phyloP scores from a whole-genome alignment of 2,113 vertebrate genomes.

The Nibea albiflora region DNA sequence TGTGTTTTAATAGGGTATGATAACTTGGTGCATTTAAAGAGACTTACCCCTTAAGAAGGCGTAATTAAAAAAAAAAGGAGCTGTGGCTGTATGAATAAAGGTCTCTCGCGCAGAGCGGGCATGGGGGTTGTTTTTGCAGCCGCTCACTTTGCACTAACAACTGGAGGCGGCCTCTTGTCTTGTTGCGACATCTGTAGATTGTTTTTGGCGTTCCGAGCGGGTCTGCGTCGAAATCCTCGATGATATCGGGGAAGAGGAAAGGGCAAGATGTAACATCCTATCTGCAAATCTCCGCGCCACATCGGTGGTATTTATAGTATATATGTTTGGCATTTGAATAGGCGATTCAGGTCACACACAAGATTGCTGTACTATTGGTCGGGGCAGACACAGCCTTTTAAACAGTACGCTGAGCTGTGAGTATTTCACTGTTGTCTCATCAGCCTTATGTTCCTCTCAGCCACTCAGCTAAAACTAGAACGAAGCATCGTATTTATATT shows the following conservation, averaged over 20 bases:
- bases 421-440: constrained; percentile 67
- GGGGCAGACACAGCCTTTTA: constrained; percentile 27
- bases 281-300: constrained; percentile 18
- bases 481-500: constrained; percentile 39
- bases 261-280: constrained; percentile 29
- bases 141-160: constrained; percentile 26
- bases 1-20: constrained; percentile 63
- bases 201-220: constrained; percentile 23
- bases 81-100: constrained; percentile 49
- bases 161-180: constrained; percentile 36
- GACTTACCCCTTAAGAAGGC: constrained; percentile 56
- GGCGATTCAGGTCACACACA: constrained; percentile 40
- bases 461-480: constrained; percentile 61
- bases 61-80: constrained; percentile 69
- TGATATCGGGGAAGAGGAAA: constrained; percentile 22
- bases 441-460: constrained; percentile 43
- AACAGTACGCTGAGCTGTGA: constrained; percentile 51
- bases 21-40: constrained; percentile 68
- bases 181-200: constrained; percentile 41
- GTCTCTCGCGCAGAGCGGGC: constrained; percentile 17
- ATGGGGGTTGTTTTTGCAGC: constrained; percentile 32
- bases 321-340: constrained; percentile 48
- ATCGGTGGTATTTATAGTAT: constrained; percentile 35
- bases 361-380: constrained; percentile 10
- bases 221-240: constrained; percentile 31